Evolutionary conservation across 1,140 invertebrate species (phyloP).

Genomic region (Saccostrea glomerata): DNA sequence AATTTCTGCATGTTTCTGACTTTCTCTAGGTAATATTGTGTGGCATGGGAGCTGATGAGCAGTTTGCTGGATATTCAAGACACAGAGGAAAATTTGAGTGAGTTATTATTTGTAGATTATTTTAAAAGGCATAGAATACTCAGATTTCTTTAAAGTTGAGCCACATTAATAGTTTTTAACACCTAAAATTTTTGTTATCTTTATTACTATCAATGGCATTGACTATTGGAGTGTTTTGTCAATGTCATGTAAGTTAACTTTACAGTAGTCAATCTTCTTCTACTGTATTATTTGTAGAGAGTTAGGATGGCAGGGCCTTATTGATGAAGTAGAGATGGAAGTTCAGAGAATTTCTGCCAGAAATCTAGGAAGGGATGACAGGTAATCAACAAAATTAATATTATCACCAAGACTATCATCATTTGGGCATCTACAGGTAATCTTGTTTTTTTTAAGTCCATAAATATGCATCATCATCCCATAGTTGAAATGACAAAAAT

Average conservation of each 20-base stretch:
- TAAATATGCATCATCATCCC: too few relatives aligned
- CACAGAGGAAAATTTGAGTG: slow-evolving; percentile 85
- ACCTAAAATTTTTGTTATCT: too few relatives aligned
- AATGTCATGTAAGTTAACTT: too few relatives aligned
- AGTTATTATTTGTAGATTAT: slow-evolving; percentile 34
- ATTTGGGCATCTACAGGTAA: too few relatives aligned
- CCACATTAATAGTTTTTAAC: background rate
- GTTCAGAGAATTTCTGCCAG: slow-evolving; percentile 91
- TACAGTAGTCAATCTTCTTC: background rate
- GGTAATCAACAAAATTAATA: slow-evolving; percentile 76
- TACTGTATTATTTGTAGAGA: slow-evolving; percentile 76
- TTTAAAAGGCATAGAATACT: background rate
- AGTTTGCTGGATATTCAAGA: slow-evolving; percentile 95
- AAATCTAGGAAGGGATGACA: slow-evolving; percentile 96
- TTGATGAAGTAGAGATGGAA: slow-evolving; percentile 87
- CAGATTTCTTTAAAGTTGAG: background rate
- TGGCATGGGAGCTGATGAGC: slow-evolving; percentile 98
- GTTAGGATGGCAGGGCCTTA: slow-evolving; percentile 84
- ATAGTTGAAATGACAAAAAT: too few relatives aligned
- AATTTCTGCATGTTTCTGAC: slow-evolving; percentile 80
- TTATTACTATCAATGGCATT: too few relatives aligned
- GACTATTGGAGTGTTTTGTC: too few relatives aligned
- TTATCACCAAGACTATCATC: background rate
- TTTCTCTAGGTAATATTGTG: slow-evolving; percentile 86
- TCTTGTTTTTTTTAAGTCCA: too few relatives aligned